Evolutionary conservation across 2,113 vertebrate species (phyloP).

Genomic region (Rhodinocichla rosea): DNA sequence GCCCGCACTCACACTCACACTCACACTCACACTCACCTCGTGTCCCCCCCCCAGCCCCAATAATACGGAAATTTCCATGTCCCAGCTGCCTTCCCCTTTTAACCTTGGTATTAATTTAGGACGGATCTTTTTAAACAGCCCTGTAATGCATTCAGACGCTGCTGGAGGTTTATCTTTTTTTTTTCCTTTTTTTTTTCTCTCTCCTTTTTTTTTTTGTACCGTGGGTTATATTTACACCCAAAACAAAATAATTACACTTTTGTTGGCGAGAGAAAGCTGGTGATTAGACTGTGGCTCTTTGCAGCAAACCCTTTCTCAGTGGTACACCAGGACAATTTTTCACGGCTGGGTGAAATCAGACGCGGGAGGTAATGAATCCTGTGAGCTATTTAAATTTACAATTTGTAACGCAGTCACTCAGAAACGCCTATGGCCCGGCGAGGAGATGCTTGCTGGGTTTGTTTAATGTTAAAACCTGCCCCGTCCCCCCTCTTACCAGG

Average conservation of each 20-base stretch:
- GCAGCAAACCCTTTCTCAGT: constrained; percentile 81
- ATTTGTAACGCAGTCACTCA: constrained; percentile 84
- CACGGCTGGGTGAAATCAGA: constrained; percentile 86
- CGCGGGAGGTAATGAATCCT: constrained; percentile 84
- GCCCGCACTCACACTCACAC: not conserved
- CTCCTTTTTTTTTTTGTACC: constrained; percentile 28
- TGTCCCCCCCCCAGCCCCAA: not conserved
- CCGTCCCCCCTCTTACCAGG: constrained; percentile 56
- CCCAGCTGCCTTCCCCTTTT: constrained; percentile 41
- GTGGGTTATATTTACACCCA: constrained; percentile 80
- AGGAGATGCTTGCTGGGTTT: constrained; percentile 77
- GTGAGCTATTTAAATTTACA: constrained; percentile 86
- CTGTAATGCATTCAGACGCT: constrained; percentile 51
- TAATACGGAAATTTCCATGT: constrained; percentile 36
- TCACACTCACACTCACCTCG: not conserved
- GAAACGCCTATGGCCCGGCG: constrained; percentile 76
- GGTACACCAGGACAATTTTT: constrained; percentile 85
- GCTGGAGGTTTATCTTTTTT: constrained; percentile 64
- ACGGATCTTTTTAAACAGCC: constrained; percentile 31
- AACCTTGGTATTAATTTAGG: constrained; percentile 55
- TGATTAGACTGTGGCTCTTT: constrained; percentile 78
- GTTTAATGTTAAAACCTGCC: constrained; percentile 81
- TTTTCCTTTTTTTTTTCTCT: no score
- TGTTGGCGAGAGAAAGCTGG: constrained; percentile 75
- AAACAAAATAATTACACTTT: constrained; percentile 84